A percentile compares a stretch with the other conserved stretches of the same genome.
Evolutionary conservation across 2,888 invertebrate genomes (phyloP).

Genomic region (Clitarchus hookeri): DNA sequence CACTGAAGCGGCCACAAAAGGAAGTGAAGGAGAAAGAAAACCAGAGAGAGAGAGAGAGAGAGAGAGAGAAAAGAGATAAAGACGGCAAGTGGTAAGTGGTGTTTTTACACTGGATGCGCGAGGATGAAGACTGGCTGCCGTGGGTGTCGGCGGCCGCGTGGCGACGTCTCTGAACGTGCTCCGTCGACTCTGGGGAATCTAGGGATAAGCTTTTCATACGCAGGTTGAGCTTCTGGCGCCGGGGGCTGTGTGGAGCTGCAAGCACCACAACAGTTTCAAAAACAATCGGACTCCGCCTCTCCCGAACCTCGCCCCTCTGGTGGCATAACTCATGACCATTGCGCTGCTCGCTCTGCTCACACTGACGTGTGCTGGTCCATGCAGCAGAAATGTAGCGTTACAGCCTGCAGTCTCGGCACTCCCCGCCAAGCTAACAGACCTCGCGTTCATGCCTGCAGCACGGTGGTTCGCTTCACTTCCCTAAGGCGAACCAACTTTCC

Average conservation of each 20-base stretch:
- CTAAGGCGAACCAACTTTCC: no score
- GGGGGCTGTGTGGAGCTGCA: conserved; percentile 93
- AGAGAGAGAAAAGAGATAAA: conserved; percentile 41
- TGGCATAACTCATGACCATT: no score
- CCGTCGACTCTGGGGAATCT: conserved; percentile 93
- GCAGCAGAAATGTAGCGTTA: no score
- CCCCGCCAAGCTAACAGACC: no score
- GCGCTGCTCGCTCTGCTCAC: no score
- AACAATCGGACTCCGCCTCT: background rate
- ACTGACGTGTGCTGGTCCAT: no score
- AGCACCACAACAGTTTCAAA: background rate
- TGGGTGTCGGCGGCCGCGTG: conserved; percentile 54
- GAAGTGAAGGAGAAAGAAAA: conserved; percentile 34
- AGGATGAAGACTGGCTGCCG: conserved; percentile 61
- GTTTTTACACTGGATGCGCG: conserved; percentile 64
- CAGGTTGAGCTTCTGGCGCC: conserved; percentile 93
- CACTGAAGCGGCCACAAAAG: conserved; percentile 22
- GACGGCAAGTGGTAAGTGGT: conserved; percentile 21
- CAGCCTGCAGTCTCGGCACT: no score
- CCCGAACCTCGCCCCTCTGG: no score
- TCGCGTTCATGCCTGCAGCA: no score
- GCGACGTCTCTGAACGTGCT: conserved; percentile 76
- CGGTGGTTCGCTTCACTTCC: no score
- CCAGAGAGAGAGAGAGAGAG: conserved; percentile 39
- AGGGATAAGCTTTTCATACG: conserved; percentile 97